Evolutionary conservation across 2,888 invertebrate species (phyloP).

Genomic region (Melinaea marsaeus): DNA sequence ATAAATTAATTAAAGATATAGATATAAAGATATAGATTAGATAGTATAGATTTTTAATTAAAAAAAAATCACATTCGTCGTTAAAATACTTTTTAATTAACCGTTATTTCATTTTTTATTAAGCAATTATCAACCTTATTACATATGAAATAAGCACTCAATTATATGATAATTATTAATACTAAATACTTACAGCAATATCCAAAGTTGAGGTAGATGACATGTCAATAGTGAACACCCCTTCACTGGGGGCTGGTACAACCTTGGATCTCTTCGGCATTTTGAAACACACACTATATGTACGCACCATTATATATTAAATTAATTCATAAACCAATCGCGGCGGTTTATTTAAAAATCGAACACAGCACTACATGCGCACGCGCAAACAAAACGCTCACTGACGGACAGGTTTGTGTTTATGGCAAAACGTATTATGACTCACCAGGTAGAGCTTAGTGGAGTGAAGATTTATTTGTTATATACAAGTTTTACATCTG

Average conservation of each 20-base stretch:
- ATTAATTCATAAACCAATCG: constrained; percentile 17
- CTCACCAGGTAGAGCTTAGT: constrained; percentile 46
- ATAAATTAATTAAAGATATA: no score
- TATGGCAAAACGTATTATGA: constrained; percentile 48
- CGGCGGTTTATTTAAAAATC: constrained; percentile 8
- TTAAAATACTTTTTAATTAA: constrained; percentile 7
- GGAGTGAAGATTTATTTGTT: constrained; percentile 1
- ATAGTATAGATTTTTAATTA: background rate
- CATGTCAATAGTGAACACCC: constrained; percentile 59
- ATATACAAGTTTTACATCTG: background rate
- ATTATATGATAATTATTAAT: background rate
- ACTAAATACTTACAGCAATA: constrained; percentile 54
- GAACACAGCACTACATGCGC: constrained; percentile 49
- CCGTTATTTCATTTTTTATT: background rate
- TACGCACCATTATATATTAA: constrained; percentile 54
- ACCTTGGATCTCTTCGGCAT: constrained; percentile 63
- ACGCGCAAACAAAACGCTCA: constrained; percentile 50
- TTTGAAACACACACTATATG: constrained; percentile 61
- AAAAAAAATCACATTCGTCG: background rate
- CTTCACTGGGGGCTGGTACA: constrained; percentile 53
- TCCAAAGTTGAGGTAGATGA: constrained; percentile 54
- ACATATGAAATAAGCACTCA: background rate
- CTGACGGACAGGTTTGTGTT: constrained; percentile 68
- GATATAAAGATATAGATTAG: no score
- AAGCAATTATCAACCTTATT: background rate